Evolutionary conservation across 2,797 vertebrate genomes (phyloP), one percentile per base, ranked within the genome.

Genomic region (Parauchenoglanis ngamensis): DNA sequence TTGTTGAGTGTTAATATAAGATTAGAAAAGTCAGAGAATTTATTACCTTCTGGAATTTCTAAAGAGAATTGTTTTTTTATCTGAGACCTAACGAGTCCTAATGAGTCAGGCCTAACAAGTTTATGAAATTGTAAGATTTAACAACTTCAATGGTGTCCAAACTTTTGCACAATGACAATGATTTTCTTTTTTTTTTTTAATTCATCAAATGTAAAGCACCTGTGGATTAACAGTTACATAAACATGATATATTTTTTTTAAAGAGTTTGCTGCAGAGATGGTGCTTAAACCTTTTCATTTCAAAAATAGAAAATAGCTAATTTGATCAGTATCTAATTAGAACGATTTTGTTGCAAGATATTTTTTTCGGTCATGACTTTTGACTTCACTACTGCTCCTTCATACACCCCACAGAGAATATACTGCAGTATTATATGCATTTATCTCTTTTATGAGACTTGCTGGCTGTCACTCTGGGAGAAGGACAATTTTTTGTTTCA

Each of bases 391-490:
- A 46, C 57, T 80, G 31, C 52, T 67, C 52, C 52, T 49, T 84
- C 49, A 72, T 40, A 65, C 49, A 52, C 84, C 49, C 83, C 52
- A 68, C 52, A 46, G n/a, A 67, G 72, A 90, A 91, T 91, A 92
- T 92, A 93, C 89, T 93, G 94, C 94, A 94, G 93, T 92, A 91
- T 91, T 94, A 94, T 94, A 95, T 94, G 93, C 92, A 94, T 94
- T 93, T 90, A 94, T 95, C 93, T 87, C 91, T 92, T 94, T 94
- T 93, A 91, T 94, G 92, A 93, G 93, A 94, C 91, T 94, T 93
- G 90, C 92, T 89, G 89, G 87, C 93, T 94, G 91, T 93, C 90
- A 93, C 57, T 86, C 49, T 83, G 23, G 54, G 52, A 92, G 92
- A 93, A 93, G 91, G 90, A 92, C 87, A 87, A 79, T 56, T 21